These are phyloP conservation scores for Heliconius sara DNA, from an alignment of 2,888 invertebrate genomes.

Conservation along the genomic window DNA sequence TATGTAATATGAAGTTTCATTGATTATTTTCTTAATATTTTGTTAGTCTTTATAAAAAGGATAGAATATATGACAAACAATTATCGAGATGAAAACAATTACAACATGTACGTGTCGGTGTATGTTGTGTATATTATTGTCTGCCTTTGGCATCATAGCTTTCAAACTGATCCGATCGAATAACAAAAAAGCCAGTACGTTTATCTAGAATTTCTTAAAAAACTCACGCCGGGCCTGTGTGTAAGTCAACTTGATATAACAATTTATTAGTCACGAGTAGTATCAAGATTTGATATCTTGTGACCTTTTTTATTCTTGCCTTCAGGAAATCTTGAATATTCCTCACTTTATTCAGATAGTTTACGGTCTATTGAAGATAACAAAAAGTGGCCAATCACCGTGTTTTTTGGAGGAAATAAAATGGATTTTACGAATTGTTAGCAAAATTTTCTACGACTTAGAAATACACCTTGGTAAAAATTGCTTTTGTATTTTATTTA, in stretches of 20 bases:
- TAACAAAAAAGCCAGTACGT: not conserved
- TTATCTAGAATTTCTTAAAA: constrained; percentile 1
- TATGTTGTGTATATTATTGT: no score
- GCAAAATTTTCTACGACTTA: not conserved
- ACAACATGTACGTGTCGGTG: no score
- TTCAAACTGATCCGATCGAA: not conserved
- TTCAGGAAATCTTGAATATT: constrained; percentile 19
- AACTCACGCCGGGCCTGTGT: not conserved
- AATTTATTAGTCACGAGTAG: constrained; percentile 23
- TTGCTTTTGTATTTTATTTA: not conserved
- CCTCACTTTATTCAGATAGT: constrained; percentile 4
- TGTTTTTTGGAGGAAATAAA: not conserved
- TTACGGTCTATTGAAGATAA: constrained; percentile 21
- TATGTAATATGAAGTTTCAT: no score
- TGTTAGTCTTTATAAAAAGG: no score
- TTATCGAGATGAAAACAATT: no score
- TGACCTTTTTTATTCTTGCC: constrained; percentile 17
- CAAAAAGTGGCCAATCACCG: constrained; percentile 2
- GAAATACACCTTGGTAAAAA: not conserved
- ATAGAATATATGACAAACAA: no score
- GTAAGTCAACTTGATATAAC: constrained; percentile 4
- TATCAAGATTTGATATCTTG: constrained; percentile 23
- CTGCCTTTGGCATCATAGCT: no score
- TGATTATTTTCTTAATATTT: no score
- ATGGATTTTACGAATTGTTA: not conserved